These are phyloP conservation scores for Pachyuromys duprasi DNA, from an alignment of 2,797 vertebrate species.

Conservation along the genomic window DNA sequence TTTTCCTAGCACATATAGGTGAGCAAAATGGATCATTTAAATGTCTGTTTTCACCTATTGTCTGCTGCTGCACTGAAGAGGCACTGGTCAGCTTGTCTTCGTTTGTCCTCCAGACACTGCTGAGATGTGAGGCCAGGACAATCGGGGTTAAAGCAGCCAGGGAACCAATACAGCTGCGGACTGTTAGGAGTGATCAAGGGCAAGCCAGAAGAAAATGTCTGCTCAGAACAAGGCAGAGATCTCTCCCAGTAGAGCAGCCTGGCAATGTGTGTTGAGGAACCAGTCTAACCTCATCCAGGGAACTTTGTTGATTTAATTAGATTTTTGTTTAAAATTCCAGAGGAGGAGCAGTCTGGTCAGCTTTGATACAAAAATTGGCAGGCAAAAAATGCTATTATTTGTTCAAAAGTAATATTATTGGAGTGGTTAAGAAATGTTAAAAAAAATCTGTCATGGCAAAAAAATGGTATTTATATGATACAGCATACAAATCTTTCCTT, in stretches of 20 bases:
- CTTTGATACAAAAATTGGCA: conserved; percentile 73
- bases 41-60: conserved; percentile 70
- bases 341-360: conserved; percentile 60
- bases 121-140: conserved; percentile 76
- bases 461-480: background rate
- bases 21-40: conserved; percentile 67
- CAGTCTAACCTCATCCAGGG: conserved; percentile 67
- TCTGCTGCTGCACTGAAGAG: conserved; percentile 63
- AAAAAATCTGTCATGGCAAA: background rate
- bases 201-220: conserved; percentile 69
- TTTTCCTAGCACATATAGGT: conserved; percentile 43
- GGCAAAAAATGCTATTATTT: conserved; percentile 57
- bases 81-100: conserved; percentile 74
- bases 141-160: conserved; percentile 77
- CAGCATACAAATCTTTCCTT: background rate
- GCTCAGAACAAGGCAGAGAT: conserved; percentile 71
- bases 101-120: conserved; percentile 73
- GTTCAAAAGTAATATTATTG: conserved; percentile 68
- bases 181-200: conserved; percentile 80
- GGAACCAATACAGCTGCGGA: conserved; percentile 79
- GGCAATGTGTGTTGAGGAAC: conserved; percentile 71
- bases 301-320: conserved; percentile 81
- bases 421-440: conserved; percentile 44
- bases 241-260: conserved; percentile 65
- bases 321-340: conserved; percentile 79